Percentiles rank a stretch among this genome's conserved stretches.
Conservation (phyloP, 2,797 vertebrate species). For the Fistularia tabacaria region DNA sequence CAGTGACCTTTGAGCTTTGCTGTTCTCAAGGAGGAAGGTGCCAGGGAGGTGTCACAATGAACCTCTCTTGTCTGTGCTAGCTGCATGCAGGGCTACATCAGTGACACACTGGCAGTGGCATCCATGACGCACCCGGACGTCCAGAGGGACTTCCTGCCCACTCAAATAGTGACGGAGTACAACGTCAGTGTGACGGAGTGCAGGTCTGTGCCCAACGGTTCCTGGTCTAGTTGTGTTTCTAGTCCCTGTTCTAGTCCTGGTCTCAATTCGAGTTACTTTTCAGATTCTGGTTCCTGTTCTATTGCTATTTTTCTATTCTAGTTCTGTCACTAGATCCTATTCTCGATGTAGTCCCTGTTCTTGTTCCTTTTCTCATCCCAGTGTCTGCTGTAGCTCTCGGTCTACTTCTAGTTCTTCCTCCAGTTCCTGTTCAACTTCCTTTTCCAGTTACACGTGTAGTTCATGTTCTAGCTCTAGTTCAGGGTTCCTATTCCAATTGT, state of each 20-base stretch:
- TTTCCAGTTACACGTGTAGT: too few relatives aligned
- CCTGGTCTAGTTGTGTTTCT: background rate
- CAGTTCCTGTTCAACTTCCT: too few relatives aligned
- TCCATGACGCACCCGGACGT: conserved; percentile 60
- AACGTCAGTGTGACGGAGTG: conserved; percentile 69
- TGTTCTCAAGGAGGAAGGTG: background rate
- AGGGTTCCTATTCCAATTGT: too few relatives aligned
- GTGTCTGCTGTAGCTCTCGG: too few relatives aligned
- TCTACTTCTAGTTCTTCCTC: too few relatives aligned
- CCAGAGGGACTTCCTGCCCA: conserved; percentile 32
- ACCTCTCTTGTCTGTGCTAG: conserved; percentile 50
- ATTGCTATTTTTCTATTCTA: background rate
- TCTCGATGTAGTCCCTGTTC: too few relatives aligned
- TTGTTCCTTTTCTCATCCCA: too few relatives aligned
- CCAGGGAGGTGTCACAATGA: background rate
- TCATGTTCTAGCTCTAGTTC: too few relatives aligned
- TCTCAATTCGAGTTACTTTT: background rate
- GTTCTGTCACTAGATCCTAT: too few relatives aligned
- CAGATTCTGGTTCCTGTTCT: conserved; percentile 2
- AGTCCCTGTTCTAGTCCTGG: background rate
- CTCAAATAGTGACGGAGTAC: conserved; percentile 38
- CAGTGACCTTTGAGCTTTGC: background rate
- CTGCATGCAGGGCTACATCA: conserved; percentile 87
- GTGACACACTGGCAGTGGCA: conserved; percentile 85
- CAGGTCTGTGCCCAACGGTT: conserved; percentile 73